A percentile compares a stretch with the other conserved stretches of the same genome.
These are phyloP conservation scores for Aplysia californica DNA, from an alignment of 1,140 invertebrate species.

Conservation along the genomic window DNA sequence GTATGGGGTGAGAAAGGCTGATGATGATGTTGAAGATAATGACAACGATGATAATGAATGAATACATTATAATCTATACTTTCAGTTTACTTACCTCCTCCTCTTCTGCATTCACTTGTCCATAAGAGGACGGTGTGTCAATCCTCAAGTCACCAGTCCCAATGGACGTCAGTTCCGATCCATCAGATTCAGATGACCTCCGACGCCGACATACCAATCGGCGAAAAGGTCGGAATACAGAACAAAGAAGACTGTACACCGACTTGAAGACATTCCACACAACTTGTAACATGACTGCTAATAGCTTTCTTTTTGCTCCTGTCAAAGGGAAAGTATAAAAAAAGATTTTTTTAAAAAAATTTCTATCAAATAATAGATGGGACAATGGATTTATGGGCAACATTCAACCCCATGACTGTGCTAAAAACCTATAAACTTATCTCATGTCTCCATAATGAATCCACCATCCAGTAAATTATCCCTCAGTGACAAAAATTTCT, in stretches of 20 bases:
- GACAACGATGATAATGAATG: too few relatives aligned
- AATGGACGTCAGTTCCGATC: conserved; percentile 1
- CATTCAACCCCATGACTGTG: too few relatives aligned
- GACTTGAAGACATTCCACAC: conserved; percentile 13
- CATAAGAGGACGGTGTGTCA: background rate
- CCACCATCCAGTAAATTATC: too few relatives aligned
- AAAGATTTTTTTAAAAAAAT: background rate
- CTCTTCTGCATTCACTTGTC: background rate
- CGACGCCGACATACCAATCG: conserved; percentile 1
- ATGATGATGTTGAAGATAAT: too few relatives aligned
- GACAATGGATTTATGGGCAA: conserved; percentile 39
- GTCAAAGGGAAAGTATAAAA: too few relatives aligned
- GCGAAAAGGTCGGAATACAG: background rate
- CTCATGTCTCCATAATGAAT: too few relatives aligned
- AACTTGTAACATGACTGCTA: conserved; percentile 22
- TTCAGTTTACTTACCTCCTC: background rate
- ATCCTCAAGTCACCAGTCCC: conserved; percentile 5
- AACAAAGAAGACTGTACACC: background rate
- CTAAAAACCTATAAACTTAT: too few relatives aligned
- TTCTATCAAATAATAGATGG: conserved; percentile 8
- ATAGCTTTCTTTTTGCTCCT: too few relatives aligned
- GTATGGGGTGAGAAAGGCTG: too few relatives aligned
- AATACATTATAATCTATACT: too few relatives aligned
- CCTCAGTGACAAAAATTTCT: too few relatives aligned
- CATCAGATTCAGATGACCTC: conserved; percentile 3